These are phyloP conservation scores for Pocillopora meandrina DNA, from an alignment of 92 coral and sea anemone genomes.

Conservation along the genomic window DNA sequence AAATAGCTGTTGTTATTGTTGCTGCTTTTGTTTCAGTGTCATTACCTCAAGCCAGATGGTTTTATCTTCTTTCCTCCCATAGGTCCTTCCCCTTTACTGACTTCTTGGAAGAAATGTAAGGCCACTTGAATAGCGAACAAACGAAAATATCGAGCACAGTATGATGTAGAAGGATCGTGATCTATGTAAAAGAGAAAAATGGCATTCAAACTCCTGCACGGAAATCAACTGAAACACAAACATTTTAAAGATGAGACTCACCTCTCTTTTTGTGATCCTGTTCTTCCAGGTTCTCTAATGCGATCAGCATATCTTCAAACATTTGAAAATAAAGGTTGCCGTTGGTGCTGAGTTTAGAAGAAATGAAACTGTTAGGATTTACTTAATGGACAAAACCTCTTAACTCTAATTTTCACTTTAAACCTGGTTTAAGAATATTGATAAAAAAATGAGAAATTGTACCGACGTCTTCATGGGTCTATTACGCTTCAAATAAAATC, in stretches of 20 bases:
- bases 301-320: conserved; percentile 93
- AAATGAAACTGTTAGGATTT: background rate
- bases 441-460: no score
- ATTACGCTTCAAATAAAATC: no score
- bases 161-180: conserved; percentile 56
- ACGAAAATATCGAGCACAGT: conserved; percentile 78
- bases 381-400: no score
- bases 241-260: conserved; percentile 10
- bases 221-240: no score
- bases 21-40: no score
- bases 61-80: conserved; percentile 57
- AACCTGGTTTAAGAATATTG: background rate
- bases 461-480: no score
- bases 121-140: conserved; percentile 90
- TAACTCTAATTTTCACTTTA: background rate
- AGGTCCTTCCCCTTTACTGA: conserved; percentile 72
- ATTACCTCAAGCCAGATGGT: conserved; percentile 51
- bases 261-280: conserved; percentile 81
- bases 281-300: conserved; percentile 83
- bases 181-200: conserved; percentile 33
- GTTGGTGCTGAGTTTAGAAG: conserved; percentile 64
- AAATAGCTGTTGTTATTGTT: background rate
- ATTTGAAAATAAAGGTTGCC: conserved; percentile 87
- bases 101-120: conserved; percentile 81
- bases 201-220: background rate